Percentiles rank a stretch among this genome's conserved stretches.
These are phyloP conservation scores for Synanthedon formicaeformis DNA, from an alignment of 2,888 invertebrate species.

Conservation along the genomic window DNA sequence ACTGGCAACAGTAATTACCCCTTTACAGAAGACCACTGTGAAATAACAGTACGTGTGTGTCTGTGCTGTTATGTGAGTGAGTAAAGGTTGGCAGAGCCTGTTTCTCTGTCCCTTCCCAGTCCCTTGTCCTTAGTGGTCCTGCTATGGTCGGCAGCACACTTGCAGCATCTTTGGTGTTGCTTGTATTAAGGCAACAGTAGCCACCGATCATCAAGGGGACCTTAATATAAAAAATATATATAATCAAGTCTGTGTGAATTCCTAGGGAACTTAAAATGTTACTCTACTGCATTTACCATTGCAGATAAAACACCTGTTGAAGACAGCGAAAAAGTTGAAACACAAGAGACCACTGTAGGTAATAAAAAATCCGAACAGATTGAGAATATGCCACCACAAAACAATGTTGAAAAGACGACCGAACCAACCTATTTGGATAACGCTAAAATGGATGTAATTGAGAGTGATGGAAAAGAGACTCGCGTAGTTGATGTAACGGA, in stretches of 20 bases:
- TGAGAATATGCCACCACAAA: no score
- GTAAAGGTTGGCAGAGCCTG: not conserved
- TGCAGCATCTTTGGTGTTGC: not conserved
- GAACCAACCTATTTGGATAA: constrained; percentile 12
- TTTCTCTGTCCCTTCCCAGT: not conserved
- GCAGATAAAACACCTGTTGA: not conserved
- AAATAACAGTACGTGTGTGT: not conserved
- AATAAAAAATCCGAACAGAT: no score
- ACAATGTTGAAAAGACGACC: no score
- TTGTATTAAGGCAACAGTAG: not conserved
- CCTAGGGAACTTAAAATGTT: no score
- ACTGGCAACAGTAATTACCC: not conserved
- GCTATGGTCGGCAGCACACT: no score
- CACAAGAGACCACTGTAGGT: constrained; percentile 1
- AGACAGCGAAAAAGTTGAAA: constrained; percentile 8
- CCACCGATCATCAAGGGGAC: not conserved
- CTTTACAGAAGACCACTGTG: not conserved
- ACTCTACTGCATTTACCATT: no score
- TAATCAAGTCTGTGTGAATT: no score
- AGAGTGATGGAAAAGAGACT: constrained; percentile 16
- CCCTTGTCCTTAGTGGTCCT: not conserved
- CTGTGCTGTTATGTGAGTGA: not conserved
- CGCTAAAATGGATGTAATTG: constrained; percentile 20
- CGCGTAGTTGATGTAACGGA: constrained; percentile 10
- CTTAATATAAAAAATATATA: not conserved